phyloP scores from a whole-genome alignment of 2,888 invertebrate genomes.

The Thalpophila matura region DNA sequence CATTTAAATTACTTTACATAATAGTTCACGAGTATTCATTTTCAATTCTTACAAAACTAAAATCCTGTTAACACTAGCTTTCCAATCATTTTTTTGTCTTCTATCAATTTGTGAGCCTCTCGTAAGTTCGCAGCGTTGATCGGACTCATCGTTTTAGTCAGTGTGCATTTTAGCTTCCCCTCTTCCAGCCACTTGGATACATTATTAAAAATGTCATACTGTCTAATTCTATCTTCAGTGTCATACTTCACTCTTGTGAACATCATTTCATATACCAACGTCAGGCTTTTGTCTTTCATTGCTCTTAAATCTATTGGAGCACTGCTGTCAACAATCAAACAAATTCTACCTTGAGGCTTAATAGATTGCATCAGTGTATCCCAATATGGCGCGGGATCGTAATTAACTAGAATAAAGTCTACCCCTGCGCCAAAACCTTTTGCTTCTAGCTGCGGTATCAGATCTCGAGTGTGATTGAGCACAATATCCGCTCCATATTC shows the following conservation, averaged over 20 bases:
- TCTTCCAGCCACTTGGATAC: slow-evolving; percentile 79
- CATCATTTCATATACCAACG: slow-evolving; percentile 83
- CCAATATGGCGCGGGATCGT: slow-evolving; percentile 86
- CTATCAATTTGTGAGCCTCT: slow-evolving; percentile 81
- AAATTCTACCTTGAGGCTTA: slow-evolving; percentile 84
- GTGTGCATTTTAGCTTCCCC: slow-evolving; percentile 77
- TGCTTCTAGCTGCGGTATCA: slow-evolving; percentile 77
- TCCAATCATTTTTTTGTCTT: slow-evolving; percentile 79
- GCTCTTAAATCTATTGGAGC: slow-evolving; percentile 76
- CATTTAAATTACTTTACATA: background rate
- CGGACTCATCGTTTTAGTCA: slow-evolving; percentile 79
- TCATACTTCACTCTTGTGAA: slow-evolving; percentile 81
- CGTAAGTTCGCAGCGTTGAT: slow-evolving; percentile 83
- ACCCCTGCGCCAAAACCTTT: slow-evolving; percentile 79
- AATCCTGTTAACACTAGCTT: slow-evolving; percentile 81
- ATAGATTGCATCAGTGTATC: slow-evolving; percentile 78
- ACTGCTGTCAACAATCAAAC: slow-evolving; percentile 82
- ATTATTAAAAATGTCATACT: slow-evolving; percentile 76
- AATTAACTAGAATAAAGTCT: slow-evolving; percentile 82
- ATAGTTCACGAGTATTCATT: background rate
- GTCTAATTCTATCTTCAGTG: slow-evolving; percentile 79
- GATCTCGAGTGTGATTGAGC: slow-evolving; percentile 78
- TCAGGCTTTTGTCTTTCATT: slow-evolving; percentile 84
- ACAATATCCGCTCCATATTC: slow-evolving; percentile 79
- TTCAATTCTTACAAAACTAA: slow-evolving; percentile 48